Conservation (phyloP, 2,888 invertebrate species). For the Diloba caeruleocephala region DNA sequence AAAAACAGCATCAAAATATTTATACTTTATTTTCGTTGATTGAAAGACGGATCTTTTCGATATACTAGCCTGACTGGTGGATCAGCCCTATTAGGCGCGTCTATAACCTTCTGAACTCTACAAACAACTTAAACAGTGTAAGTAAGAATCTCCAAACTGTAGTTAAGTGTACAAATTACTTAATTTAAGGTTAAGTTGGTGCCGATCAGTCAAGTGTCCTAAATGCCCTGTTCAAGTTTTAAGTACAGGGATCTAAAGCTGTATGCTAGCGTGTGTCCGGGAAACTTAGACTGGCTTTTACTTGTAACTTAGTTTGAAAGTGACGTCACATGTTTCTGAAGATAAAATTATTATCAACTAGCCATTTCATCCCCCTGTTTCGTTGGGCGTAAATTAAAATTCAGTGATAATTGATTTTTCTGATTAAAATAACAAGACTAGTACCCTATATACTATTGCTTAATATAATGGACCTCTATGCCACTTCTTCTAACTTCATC, state of each 20-base stretch:
- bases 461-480: too few species aligned
- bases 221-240: conserved; percentile 56
- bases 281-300: conserved; percentile 29
- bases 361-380: too few species aligned
- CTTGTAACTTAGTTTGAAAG: conserved; percentile 29
- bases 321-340: conserved; percentile 7
- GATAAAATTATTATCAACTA: background rate
- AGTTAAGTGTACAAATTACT: conserved; percentile 89
- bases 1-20: too few species aligned
- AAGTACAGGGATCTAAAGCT: conserved; percentile 49
- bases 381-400: too few species aligned
- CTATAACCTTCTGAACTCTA: conserved; percentile 64
- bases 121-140: conserved; percentile 71
- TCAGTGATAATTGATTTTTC: too few species aligned
- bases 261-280: conserved; percentile 44
- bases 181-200: conserved; percentile 86
- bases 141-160: conserved; percentile 87
- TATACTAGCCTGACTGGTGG: too few species aligned
- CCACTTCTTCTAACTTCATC: too few species aligned
- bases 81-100: too few species aligned
- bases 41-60: too few species aligned
- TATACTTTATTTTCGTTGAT: too few species aligned
- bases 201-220: conserved; percentile 82
- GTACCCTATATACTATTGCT: too few species aligned
- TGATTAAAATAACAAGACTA: too few species aligned